A percentile compares a stretch with the other conserved stretches of the same genome.
These are phyloP conservation scores for Chloroceryle amazona DNA, from an alignment of 2,797 vertebrate species.

Conservation along the genomic window DNA sequence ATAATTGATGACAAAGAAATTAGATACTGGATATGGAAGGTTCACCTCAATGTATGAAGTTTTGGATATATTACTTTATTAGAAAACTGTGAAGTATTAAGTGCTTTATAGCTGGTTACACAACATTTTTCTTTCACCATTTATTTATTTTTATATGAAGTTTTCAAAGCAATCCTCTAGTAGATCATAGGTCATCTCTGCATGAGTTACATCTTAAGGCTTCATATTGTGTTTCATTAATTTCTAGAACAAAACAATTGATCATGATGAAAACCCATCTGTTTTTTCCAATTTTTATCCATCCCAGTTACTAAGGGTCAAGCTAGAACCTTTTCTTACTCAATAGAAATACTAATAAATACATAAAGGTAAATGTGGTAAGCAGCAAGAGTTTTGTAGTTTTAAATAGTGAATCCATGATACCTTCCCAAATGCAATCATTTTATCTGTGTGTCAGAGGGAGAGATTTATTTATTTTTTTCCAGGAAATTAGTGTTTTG, in stretches of 20 bases:
- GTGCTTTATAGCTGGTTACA: not conserved
- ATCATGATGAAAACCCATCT: not conserved
- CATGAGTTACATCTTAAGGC: not conserved
- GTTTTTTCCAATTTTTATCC: not conserved
- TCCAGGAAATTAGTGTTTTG: not conserved
- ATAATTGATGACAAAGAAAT: not conserved
- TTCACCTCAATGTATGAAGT: not conserved
- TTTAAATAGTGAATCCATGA: not conserved
- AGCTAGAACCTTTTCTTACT: not conserved
- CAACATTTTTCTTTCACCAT: not conserved
- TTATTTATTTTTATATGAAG: not conserved
- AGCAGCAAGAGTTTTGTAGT: not conserved
- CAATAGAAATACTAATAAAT: not conserved
- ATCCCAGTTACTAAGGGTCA: not conserved
- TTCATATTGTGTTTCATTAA: not conserved
- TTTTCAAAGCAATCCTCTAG: not conserved
- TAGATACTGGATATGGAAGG: not conserved
- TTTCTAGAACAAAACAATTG: not conserved
- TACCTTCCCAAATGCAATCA: not conserved
- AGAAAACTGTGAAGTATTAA: not conserved
- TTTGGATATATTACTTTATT: not conserved
- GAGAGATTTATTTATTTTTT: rapidly evolving
- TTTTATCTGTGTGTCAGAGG: not conserved
- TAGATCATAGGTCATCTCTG: not conserved
- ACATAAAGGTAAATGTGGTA: not conserved